phyloP scores from a whole-genome alignment of 2,797 vertebrate genomes.

The Melanogrammus aeglefinus region DNA sequence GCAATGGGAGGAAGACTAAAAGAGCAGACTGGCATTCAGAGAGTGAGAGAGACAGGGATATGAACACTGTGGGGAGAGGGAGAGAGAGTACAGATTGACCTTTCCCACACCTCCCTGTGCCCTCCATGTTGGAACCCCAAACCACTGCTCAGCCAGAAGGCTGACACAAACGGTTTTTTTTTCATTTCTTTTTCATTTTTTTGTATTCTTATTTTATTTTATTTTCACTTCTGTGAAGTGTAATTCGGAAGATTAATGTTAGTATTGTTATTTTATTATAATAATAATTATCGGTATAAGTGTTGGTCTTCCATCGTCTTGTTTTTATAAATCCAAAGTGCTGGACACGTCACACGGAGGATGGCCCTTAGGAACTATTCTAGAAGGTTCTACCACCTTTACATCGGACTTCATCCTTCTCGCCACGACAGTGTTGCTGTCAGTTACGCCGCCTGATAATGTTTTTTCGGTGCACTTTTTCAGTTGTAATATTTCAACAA shows the following conservation, averaged over 20 bases:
- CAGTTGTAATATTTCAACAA: slow-evolving; percentile 53
- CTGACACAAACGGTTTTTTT: slow-evolving; percentile 54
- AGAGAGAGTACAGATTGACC: slow-evolving; percentile 24
- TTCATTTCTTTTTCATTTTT: neutral
- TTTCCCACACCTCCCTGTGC: slow-evolving; percentile 16
- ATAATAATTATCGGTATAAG: slow-evolving; percentile 75
- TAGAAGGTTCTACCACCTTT: neutral
- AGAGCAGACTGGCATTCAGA: neutral
- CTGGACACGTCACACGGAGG: slow-evolving; percentile 90
- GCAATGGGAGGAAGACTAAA: slow-evolving; percentile 13
- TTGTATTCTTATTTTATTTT: slow-evolving; percentile 48
- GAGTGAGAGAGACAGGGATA: slow-evolving; percentile 10
- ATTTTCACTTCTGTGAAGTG: slow-evolving; percentile 99
- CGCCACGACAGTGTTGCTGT: slow-evolving; percentile 54
- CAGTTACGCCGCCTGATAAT: slow-evolving; percentile 43
- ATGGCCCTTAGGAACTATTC: slow-evolving; percentile 53
- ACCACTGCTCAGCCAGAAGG: slow-evolving; percentile 90
- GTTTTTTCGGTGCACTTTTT: slow-evolving; percentile 52
- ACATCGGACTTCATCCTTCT: slow-evolving; percentile 22
- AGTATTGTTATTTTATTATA: slow-evolving; percentile 80
- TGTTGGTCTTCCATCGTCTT: slow-evolving; percentile 65
- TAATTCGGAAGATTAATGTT: slow-evolving; percentile 77
- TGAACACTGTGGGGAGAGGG: slow-evolving; percentile 23
- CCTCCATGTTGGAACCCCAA: slow-evolving; percentile 83
- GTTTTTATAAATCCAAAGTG: slow-evolving; percentile 85